Base-by-base conservation (phyloP, 2,888 invertebrate species). In the Leptura quadrifasciata region DNA sequence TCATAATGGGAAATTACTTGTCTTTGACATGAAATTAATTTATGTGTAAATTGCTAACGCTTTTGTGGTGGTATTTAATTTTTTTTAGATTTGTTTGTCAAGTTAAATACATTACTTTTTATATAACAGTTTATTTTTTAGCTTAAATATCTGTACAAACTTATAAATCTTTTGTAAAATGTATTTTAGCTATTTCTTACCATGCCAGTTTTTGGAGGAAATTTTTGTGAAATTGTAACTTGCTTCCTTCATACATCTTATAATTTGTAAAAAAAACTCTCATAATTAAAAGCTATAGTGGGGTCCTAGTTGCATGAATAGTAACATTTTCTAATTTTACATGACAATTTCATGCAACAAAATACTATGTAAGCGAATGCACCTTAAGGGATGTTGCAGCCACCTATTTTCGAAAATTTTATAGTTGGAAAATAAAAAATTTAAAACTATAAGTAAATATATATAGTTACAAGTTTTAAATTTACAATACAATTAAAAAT, bases 401-500 rank as follows among this genome's bases (percentile, higher is more conserved):
- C 1, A 39, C 2, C 39, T 39, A 39, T 0, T 39, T 39, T 15
- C 15, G 12, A 15, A 12, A 39, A 35, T 35, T 35, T 1, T 2
- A 2, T 39, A 39, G 39, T 2, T 39, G 15, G 39, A 39, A 12
- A 39, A 39, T 39, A 39, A 39, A 39, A 39, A 12, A 0, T 12
- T 39, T 39, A 10, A 39, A 39, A 47, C 5, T 47, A 47, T 47
- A n/a, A 0, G 47, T 47, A 15, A 47, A 47, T 47, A 47, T 47
- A 47, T n/a, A 47, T 47, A n/a, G 47, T 47, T n/a, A n/a, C 15
- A 47, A 47, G 5, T n/a, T 31, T 47, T 47, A n/a, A 39, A 47
- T n/a, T 47, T 47, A 47, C 10, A 47, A 47, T 47, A 47, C 54
- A 52, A n/a, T 65, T 27, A 4, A 27, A 54, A n/a, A 52, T 52